phyloP scores from a whole-genome alignment of 2,888 invertebrate genomes.

The Nomada fucata region DNA sequence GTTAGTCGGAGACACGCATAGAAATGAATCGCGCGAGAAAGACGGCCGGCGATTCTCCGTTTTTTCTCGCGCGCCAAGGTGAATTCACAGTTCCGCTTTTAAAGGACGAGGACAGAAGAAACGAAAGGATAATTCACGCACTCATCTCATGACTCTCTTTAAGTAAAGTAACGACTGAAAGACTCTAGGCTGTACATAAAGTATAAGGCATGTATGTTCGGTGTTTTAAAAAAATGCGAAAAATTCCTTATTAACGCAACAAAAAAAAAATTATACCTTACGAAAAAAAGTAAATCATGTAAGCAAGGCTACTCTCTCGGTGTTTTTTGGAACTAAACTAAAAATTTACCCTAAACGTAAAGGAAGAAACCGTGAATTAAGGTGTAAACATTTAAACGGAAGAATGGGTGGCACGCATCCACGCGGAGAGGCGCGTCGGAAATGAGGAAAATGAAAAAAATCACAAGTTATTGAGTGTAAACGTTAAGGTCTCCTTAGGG shows the following conservation, averaged over 20 bases:
- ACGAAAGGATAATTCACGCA: constrained; percentile 68
- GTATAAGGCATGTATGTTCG: constrained; percentile 84
- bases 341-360: constrained; percentile 80
- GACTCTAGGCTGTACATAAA: constrained; percentile 83
- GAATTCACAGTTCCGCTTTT: constrained; percentile 31
- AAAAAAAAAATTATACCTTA: constrained; percentile 68
- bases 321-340: constrained; percentile 81
- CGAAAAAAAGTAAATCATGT: constrained; percentile 75
- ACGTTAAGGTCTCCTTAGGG: constrained; percentile 81
- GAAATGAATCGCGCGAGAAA: constrained; percentile 30
- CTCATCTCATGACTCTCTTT: constrained; percentile 72
- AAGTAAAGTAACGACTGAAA: constrained; percentile 81
- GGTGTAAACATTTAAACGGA: constrained; percentile 30
- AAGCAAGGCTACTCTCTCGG: constrained; percentile 83
- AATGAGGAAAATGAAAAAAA: not conserved
- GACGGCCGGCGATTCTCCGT: constrained; percentile 44
- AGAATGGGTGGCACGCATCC: constrained; percentile 28
- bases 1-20: constrained; percentile 47
- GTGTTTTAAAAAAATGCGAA: constrained; percentile 78
- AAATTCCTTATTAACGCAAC: constrained; percentile 79
- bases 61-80: constrained; percentile 53
- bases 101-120: constrained; percentile 54
- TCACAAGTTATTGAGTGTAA: constrained; percentile 81
- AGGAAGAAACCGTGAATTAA: constrained; percentile 71
- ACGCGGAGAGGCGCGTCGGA: constrained; percentile 53